Evolutionary conservation across 2,888 invertebrate genomes (phyloP).

Genomic region (Leptarthrus brevirostris): DNA sequence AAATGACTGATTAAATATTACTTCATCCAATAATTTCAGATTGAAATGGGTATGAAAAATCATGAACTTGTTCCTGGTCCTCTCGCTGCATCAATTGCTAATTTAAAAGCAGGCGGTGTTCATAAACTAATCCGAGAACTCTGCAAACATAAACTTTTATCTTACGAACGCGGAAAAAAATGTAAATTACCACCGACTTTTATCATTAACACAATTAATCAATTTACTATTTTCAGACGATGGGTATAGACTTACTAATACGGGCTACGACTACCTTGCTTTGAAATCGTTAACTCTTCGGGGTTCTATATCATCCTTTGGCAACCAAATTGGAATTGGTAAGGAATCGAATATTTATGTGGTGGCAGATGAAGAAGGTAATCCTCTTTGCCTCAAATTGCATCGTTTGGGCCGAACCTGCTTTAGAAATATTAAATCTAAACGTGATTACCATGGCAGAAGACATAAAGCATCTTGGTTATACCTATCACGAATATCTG

Average conservation of each 20-base stretch:
- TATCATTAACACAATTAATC: neutral
- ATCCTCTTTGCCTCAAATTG: constrained; percentile 88
- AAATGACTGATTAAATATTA: neutral
- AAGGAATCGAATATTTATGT: constrained; percentile 98
- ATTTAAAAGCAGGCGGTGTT: constrained; percentile 91
- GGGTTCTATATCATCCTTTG: constrained; percentile 85
- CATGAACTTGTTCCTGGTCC: constrained; percentile 95
- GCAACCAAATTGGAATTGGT: constrained; percentile 98
- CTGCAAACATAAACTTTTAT: constrained; percentile 89
- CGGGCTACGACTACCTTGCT: constrained; percentile 97
- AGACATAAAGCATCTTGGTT: constrained; percentile 93
- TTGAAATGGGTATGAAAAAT: constrained; percentile 99
- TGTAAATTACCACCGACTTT: constrained; percentile 75
- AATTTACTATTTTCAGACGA: constrained; percentile 83
- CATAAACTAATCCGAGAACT: constrained; percentile 91
- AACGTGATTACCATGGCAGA: constrained; percentile 96
- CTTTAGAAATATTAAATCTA: constrained; percentile 94
- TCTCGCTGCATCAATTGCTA: constrained; percentile 91
- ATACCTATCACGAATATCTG: constrained; percentile 95
- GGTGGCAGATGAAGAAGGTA: constrained; percentile 83
- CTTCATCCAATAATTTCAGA: constrained; percentile 69
- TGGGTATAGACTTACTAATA: constrained; percentile 94
- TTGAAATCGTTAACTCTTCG: constrained; percentile 86
- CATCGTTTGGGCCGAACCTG: constrained; percentile 94
- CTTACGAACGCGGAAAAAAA: constrained; percentile 93